Percentiles rank a stretch among this genome's conserved stretches.
Conservation (phyloP, 2,888 invertebrate species). For the Furcula furcula region DNA sequence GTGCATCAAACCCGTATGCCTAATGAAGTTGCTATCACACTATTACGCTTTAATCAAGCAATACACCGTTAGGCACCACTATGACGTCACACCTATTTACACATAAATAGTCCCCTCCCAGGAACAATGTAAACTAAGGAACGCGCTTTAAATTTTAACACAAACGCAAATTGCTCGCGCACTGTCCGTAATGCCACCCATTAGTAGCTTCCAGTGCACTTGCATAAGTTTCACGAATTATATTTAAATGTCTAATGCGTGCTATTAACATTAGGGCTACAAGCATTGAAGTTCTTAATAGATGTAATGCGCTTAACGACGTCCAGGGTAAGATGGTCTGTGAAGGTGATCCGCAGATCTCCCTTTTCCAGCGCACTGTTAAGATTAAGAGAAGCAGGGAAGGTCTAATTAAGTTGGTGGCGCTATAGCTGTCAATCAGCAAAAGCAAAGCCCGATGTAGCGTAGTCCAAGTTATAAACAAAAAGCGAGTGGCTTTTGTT, state of each 20-base stretch:
- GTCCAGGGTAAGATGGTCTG: conserved; percentile 41
- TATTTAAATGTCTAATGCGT: conserved; percentile 68
- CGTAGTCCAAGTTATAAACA: conserved; percentile 38
- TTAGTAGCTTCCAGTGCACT: conserved; percentile 45
- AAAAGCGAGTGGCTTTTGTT: not conserved
- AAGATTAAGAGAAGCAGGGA: conserved; percentile 10
- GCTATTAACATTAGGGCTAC: conserved; percentile 59
- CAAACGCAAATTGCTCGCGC: conserved; percentile 25
- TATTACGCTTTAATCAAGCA: not conserved
- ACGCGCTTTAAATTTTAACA: conserved; percentile 31
- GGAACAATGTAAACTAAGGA: conserved; percentile 20
- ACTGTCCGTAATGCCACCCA: conserved; percentile 46
- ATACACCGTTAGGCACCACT: conserved; percentile 7
- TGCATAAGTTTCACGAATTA: conserved; percentile 68
- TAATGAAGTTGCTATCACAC: not conserved
- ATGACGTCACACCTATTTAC: conserved; percentile 15
- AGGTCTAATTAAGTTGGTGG: conserved; percentile 47
- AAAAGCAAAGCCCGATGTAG: conserved; percentile 46
- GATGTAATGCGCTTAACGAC: conserved; percentile 53
- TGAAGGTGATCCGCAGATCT: conserved; percentile 12
- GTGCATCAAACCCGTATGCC: too few species aligned
- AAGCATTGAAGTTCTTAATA: conserved; percentile 61
- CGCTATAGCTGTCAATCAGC: conserved; percentile 67
- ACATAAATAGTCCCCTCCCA: conserved; percentile 15
- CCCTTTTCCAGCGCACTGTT: conserved; percentile 10